These are phyloP conservation scores for Scrobipalpa atriplicella DNA, from an alignment of 2,888 invertebrate genomes.

Conservation along the genomic window DNA sequence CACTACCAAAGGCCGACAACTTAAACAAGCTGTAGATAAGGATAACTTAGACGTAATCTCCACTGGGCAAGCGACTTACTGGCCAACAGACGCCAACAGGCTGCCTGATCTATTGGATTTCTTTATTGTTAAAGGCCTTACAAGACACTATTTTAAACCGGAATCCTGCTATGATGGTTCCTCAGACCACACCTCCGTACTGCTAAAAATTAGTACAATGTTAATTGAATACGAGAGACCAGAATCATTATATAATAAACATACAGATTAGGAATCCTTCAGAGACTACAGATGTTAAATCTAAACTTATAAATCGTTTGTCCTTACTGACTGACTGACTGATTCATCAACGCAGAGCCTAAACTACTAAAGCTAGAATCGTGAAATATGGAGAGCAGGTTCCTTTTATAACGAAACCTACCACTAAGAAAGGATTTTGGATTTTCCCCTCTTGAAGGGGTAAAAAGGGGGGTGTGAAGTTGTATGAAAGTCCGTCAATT, in stretches of 20 bases:
- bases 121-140: constrained; percentile 4
- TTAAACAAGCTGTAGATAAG: constrained; percentile 25
- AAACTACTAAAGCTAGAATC: no score
- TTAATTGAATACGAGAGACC: not conserved
- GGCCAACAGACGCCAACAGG: constrained; percentile 27
- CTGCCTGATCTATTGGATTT: constrained; percentile 26
- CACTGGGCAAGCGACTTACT: constrained; percentile 26
- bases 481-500: no score
- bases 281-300: constrained; percentile 28
- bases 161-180: constrained; percentile 20
- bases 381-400: no score
- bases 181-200: constrained; percentile 18
- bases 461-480: no score
- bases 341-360: no score
- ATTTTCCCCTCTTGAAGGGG: no score
- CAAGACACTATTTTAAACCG: not conserved
- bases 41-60: not conserved
- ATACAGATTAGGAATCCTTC: constrained; percentile 37
- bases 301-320: no score
- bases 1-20: constrained; percentile 32
- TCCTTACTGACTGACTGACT: no score
- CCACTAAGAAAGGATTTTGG: no score
- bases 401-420: no score
- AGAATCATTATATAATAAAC: constrained; percentile 27
- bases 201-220: constrained; percentile 10